Evolutionary conservation across 2,797 vertebrate species (phyloP).

Genomic region (Melanogrammus aeglefinus): DNA sequence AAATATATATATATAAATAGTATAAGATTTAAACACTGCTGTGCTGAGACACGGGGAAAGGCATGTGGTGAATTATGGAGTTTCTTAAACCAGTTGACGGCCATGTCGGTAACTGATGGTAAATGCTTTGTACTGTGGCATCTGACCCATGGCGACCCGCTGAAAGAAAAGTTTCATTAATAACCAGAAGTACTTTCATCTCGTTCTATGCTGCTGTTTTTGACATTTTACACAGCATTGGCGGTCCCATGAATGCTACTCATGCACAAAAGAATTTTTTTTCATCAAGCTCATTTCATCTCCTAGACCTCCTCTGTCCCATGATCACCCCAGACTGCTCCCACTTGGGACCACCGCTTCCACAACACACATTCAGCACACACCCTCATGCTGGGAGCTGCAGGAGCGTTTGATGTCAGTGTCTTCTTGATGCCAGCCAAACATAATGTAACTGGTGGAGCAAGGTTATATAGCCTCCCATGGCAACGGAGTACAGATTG

Average conservation of each 20-base stretch:
- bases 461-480: constrained; percentile 32
- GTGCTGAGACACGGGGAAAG: constrained; percentile 20
- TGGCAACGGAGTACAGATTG: constrained; percentile 58
- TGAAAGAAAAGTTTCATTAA: not conserved
- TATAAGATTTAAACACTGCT: constrained; percentile 26
- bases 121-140: not conserved
- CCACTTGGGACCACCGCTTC: not conserved
- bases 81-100: not conserved
- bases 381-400: constrained; percentile 12
- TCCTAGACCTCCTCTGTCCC: not conserved
- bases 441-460: constrained; percentile 60
- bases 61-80: not conserved
- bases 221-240: not conserved
- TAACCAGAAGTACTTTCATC: not conserved
- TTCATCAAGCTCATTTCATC: not conserved
- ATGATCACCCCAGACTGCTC: not conserved
- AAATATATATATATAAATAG: no score
- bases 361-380: constrained; percentile 11
- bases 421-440: constrained; percentile 66
- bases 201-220: not conserved
- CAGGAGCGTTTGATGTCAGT: constrained; percentile 48
- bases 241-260: not conserved
- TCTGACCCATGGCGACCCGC: no score
- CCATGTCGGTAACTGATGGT: not conserved
- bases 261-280: not conserved